Evolutionary conservation across 2,888 invertebrate species (phyloP), one percentile per base, ranked within the genome.

Genomic region (Aleiodes alternator): DNA sequence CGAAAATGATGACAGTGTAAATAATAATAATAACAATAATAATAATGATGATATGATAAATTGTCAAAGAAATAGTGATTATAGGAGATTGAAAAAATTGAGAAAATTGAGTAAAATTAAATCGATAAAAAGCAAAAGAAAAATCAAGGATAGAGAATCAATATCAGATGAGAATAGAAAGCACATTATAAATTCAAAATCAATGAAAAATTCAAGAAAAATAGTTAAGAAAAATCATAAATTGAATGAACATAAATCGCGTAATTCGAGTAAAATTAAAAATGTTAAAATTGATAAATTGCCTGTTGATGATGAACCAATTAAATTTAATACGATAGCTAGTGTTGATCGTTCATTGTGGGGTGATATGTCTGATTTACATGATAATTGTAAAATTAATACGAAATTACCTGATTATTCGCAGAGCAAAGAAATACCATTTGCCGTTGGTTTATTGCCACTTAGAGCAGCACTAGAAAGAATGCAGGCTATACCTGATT

Each of bases 401-500:
- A 78, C 80, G 31, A 76, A 82, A 69, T 73, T 82, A 6, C 38
- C 80, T 4, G 84, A 85, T 29, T 82, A 81, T 68, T 87, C 87
- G 3, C 82, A 87, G n/a, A 87, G 87, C 57, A 87, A 88, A 11
- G 88, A 90, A 81, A 90, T 90, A 69, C 90, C 90, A 5, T 90
- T 88, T 68, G 90, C 90, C 4, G 89, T 90, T 8, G 90, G 90
- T 4, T 81, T 90, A 31, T 78, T 90, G 57, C 90, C 90, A 2
- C 78, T 90, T 11, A 85, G 88, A 64, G 89, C 89, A 4, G 90
- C 90, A 5, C 75, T 90, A 2, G 90, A 90, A 71, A 87, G 88
- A 68, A 88, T 90, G 86, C 90, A 90, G 77, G 88, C 89, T 0
- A 90, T 87, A 55, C 85, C 88, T 0, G 90, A 90, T 81, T 87